A percentile compares a stretch with the other conserved stretches of the same genome.
Evolutionary conservation across 2,113 vertebrate species (phyloP).

Genomic region (Melanerpes formicivorus): DNA sequence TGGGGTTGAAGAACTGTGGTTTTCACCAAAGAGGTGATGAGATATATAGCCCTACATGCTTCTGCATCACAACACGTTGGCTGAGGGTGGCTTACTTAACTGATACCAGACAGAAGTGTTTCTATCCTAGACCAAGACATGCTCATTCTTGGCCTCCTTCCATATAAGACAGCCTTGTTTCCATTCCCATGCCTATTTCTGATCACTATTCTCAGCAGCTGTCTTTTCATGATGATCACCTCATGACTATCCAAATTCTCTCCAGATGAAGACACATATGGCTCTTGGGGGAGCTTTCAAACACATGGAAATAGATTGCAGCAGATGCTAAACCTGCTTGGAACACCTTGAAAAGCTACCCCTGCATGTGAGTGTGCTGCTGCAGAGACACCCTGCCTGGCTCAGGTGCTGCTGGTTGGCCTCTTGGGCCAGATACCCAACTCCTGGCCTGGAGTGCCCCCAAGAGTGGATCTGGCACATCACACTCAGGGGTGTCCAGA

Average conservation of each 20-base stretch:
- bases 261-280: background rate
- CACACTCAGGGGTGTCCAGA: background rate
- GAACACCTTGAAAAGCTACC: background rate
- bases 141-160: background rate
- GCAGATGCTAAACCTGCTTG: background rate
- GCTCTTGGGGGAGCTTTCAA: background rate
- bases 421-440: background rate
- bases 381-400: background rate
- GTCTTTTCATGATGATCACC: background rate
- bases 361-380: background rate
- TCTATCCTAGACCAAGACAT: background rate
- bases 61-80: background rate
- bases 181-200: background rate
- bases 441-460: slow-evolving; percentile 18
- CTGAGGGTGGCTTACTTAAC: background rate
- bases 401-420: background rate
- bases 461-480: background rate
- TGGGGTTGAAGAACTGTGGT: background rate
- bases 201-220: background rate
- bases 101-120: background rate
- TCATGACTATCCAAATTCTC: background rate
- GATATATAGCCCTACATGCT: background rate
- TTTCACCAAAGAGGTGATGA: background rate
- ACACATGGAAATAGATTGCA: background rate
- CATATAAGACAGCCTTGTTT: background rate